Conservation (phyloP, 2,797 vertebrate species). For the Tenualosa thibaudeaui region DNA sequence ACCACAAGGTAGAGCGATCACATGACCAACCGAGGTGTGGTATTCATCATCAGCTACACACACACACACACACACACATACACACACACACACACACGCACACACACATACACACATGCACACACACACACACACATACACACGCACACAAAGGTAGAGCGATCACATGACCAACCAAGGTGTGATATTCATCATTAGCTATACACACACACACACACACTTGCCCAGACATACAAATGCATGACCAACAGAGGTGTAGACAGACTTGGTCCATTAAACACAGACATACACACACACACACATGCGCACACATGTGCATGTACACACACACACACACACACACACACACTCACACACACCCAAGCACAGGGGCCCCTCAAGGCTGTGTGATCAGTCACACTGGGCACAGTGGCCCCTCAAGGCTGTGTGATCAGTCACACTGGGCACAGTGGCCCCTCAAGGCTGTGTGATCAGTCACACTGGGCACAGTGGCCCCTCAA, state of each 20-base stretch:
- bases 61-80: neutral
- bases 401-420: no score
- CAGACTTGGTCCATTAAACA: neutral
- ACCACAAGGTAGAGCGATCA: constrained; percentile 60
- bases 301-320: neutral
- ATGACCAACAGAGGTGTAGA: neutral
- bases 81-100: no score
- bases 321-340: neutral
- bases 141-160: neutral
- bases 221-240: no score
- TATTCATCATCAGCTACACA: neutral
- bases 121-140: neutral
- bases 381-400: no score
- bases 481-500: no score
- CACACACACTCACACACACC: neutral
- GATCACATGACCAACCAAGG: neutral
- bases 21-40: constrained; percentile 45
- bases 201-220: no score
- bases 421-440: no score
- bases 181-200: neutral
- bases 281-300: neutral
- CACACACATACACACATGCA: neutral
- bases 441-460: no score
- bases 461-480: no score
- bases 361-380: no score